A percentile compares a stretch with the other conserved stretches of the same genome.
phyloP scores from a whole-genome alignment of 2,113 vertebrate genomes.

The Ammodytes marinus region DNA sequence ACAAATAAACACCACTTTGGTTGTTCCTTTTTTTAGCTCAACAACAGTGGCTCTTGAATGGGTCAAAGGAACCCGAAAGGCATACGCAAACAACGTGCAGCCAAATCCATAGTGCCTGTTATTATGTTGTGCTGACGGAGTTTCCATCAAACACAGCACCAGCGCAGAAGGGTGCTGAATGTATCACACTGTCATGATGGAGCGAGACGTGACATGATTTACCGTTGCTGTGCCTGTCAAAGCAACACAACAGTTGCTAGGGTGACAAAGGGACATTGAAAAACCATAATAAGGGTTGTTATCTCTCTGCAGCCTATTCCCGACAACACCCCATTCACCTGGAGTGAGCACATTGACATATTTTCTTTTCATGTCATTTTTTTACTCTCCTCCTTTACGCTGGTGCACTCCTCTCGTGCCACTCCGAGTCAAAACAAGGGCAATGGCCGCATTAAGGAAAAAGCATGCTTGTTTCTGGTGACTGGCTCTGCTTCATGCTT shows the following conservation, averaged over 20 bases:
- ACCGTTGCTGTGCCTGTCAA: background rate
- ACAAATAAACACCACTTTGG: background rate
- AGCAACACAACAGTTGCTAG: background rate
- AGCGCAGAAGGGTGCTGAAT: conserved; percentile 11
- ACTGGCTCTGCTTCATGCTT: conserved; percentile 47
- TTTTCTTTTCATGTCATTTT: conserved; percentile 31
- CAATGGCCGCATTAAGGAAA: conserved; percentile 34
- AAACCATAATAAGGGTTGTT: background rate
- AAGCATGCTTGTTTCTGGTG: conserved; percentile 61
- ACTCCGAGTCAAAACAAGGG: conserved; percentile 54
- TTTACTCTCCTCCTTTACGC: background rate
- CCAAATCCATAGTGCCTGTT: conserved; percentile 18
- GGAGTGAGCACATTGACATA: conserved; percentile 11
- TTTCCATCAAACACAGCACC: background rate
- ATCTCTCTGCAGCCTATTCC: background rate
- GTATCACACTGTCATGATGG: conserved; percentile 4
- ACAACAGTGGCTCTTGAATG: conserved; percentile 23
- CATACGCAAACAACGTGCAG: conserved; percentile 11
- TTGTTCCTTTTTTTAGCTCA: conserved; percentile 16
- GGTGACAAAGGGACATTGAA: conserved; percentile 8
- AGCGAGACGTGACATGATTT: conserved; percentile 18
- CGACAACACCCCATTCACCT: background rate
- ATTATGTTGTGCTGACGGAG: conserved; percentile 60
- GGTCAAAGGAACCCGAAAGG: conserved; percentile 29
- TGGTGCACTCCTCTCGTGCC: conserved; percentile 19